Evolutionary conservation across 1,140 invertebrate species (phyloP), one percentile per base, ranked within the genome.

Genomic region (Heliconius hewitsoni): DNA sequence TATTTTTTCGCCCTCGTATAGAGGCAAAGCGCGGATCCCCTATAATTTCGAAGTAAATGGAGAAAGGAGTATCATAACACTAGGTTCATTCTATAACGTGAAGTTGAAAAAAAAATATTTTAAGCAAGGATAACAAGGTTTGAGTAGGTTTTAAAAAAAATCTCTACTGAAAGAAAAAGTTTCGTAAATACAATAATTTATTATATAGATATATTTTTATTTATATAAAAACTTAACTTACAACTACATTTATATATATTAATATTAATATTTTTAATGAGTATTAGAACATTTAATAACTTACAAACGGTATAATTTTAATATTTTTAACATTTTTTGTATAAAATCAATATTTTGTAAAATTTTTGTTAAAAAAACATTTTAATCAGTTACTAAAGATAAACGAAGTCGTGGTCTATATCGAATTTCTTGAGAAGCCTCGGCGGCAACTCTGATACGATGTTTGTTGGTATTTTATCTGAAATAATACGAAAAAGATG

Each of bases 391-490:
- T 57, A 73, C 73, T 86, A 90, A 73, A 85, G 82, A 77, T 93
- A 93, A 57, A 90, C 85, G 74, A 92, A 92, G 30, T 92, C 90
- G 76, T 93, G 87, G 39, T 94, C 97, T 73, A 98, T 94, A 79
- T 96, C 93, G 37, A 98, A 95, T 85, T 96, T 95, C 57, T 95
- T 95, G 89, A 96, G 96, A 11, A 98, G 93, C 79, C 96, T 95
- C 9, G 95, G 95, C 30, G 98, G 96, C 60, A 98, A 93, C 85
- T 98, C 97, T 11, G 96, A 95, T 86, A 98, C 98, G 82, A 98
- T 96, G 72, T 96, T 95, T 81, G 96, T 95, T 42, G 97, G 97
- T 19, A 98, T 97, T 84, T 97, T 96, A 88, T 98, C 98, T 98
- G 94, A 78, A 90, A 92, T 82, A 71, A 74, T 77, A 66, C 6